These are phyloP conservation scores for Drosophila yooni DNA, from an alignment of 2,888 invertebrate species.

Conservation along the genomic window DNA sequence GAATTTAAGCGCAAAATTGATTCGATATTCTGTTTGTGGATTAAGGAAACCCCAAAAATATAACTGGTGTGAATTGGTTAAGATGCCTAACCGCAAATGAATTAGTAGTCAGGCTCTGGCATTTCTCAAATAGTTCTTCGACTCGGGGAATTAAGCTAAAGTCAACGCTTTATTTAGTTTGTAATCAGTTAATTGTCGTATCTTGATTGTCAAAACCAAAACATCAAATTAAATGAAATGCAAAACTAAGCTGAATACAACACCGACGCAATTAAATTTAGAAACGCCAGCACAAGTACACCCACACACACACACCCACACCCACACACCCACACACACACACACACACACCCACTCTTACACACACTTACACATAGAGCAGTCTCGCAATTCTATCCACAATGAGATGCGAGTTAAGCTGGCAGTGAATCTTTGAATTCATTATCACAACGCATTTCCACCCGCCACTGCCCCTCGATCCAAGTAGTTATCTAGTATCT, in stretches of 20 bases:
- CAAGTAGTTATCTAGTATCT: neutral
- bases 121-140: neutral
- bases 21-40: neutral
- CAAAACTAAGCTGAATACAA: neutral
- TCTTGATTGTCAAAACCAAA: neutral
- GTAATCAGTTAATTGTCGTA: neutral
- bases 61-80: neutral
- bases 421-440: conserved; percentile 82
- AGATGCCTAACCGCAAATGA: neutral
- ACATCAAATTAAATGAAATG: conserved; percentile 4
- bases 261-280: conserved; percentile 10
- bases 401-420: conserved; percentile 49
- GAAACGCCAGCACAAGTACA: neutral
- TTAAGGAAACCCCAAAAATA: neutral
- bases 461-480: conserved; percentile 2
- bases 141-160: neutral
- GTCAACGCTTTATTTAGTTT: neutral
- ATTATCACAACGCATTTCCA: conserved; percentile 68
- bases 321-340: neutral
- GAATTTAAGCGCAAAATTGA: neutral
- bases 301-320: neutral
- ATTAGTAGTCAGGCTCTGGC: neutral
- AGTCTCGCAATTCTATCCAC: conserved; percentile 9
- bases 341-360: conserved; percentile 1
- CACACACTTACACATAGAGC: neutral